Conservation (phyloP, 2,797 vertebrate species). For the Artibeus lituratus region DNA sequence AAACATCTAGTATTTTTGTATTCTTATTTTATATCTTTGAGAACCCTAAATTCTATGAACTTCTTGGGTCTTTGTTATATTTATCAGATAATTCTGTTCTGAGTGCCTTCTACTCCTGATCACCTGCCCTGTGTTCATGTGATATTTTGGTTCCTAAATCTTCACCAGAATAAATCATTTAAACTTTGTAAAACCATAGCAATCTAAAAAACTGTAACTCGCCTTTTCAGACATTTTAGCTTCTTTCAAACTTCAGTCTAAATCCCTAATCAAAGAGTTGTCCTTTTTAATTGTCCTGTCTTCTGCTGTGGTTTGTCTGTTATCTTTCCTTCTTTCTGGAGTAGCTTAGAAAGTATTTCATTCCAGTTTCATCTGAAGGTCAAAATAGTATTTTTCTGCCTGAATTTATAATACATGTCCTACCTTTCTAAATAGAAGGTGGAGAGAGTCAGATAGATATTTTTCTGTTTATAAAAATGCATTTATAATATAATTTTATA, state of each 20-base stretch:
- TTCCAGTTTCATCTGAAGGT: slow-evolving; percentile 65
- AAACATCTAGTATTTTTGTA: background rate
- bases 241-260: slow-evolving; percentile 51
- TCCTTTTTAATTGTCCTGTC: slow-evolving; percentile 44
- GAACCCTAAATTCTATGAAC: background rate
- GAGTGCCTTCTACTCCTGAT: background rate
- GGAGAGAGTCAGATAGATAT: background rate
- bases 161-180: background rate
- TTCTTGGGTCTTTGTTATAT: background rate
- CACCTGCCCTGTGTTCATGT: background rate
- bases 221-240: slow-evolving; percentile 33
- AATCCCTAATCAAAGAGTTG: slow-evolving; percentile 64
- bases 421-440: slow-evolving; percentile 68
- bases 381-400: slow-evolving; percentile 66
- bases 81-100: background rate
- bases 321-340: slow-evolving; percentile 59
- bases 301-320: slow-evolving; percentile 12
- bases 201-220: background rate
- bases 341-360: slow-evolving; percentile 34
- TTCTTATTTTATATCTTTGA: background rate
- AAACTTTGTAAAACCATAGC: background rate
- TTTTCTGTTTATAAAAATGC: background rate
- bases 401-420: slow-evolving; percentile 69
- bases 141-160: background rate
- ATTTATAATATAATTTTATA: background rate